Conservation (phyloP, 2,888 invertebrate species). For the Tiliacea citrago region DNA sequence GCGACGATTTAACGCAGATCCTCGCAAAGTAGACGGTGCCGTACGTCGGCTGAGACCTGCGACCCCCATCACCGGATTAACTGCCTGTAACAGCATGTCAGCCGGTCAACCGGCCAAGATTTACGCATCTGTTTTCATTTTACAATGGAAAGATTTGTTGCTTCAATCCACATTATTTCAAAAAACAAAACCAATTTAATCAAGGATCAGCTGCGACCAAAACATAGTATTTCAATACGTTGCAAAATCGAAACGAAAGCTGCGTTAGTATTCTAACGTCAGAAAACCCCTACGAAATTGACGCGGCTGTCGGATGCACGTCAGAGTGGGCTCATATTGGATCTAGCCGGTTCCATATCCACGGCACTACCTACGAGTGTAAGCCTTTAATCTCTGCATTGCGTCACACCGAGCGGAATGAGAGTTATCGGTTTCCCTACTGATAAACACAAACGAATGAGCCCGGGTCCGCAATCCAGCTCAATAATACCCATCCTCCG, state of each 20-base stretch:
- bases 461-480: conserved; percentile 77
- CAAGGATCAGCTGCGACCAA: conserved; percentile 21
- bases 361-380: conserved; percentile 82
- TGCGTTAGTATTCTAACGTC: conserved; percentile 60
- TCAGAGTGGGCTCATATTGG: conserved; percentile 83
- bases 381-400: conserved; percentile 89
- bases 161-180: conserved; percentile 56
- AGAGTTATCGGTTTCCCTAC: conserved; percentile 87
- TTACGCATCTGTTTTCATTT: conserved; percentile 84
- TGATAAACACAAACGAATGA: conserved; percentile 89
- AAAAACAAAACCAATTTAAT: conserved; percentile 52
- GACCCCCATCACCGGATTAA: conserved; percentile 88
- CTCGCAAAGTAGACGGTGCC: conserved; percentile 77
- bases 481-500: conserved; percentile 81
- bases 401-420: conserved; percentile 88
- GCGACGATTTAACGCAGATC: conserved; percentile 78
- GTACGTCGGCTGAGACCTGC: conserved; percentile 80
- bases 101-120: conserved; percentile 84
- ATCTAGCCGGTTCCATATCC: conserved; percentile 82
- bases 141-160: conserved; percentile 77
- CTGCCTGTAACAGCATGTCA: conserved; percentile 88
- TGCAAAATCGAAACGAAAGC: conserved; percentile 45
- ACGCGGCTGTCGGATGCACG: conserved; percentile 76
- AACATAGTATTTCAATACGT: conserved; percentile 10
- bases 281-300: conserved; percentile 75